Conservation (phyloP, 2,113 vertebrate species). For the Microcebus ravelobensis region DNA sequence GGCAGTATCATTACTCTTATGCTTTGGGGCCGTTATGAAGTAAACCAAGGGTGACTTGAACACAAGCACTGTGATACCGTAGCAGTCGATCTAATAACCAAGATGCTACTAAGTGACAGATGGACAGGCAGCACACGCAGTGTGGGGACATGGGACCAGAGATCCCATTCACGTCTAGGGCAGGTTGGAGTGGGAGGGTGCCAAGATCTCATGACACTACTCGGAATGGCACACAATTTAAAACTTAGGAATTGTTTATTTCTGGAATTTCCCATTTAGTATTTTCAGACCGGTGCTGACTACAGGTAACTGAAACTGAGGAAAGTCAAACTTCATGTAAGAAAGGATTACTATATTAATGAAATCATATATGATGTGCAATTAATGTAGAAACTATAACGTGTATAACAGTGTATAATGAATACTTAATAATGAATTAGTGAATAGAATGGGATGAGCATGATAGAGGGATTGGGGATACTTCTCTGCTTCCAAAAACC, state of each 20-base stretch:
- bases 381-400: background rate
- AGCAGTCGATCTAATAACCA: background rate
- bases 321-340: background rate
- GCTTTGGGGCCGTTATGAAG: background rate
- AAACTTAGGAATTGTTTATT: background rate
- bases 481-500: background rate
- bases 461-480: background rate
- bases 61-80: background rate
- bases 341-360: background rate
- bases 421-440: background rate
- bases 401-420: background rate
- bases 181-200: background rate
- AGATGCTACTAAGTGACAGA: background rate
- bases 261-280: background rate
- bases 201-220: background rate
- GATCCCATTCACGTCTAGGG: background rate
- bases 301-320: background rate
- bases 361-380: background rate
- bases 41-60: background rate
- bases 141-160: background rate
- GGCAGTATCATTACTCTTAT: background rate
- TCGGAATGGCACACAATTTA: background rate
- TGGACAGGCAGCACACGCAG: background rate
- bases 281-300: background rate
- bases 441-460: background rate